A percentile compares a stretch with the other conserved stretches of the same genome.
Evolutionary conservation across 2,888 invertebrate species (phyloP).

Genomic region (Oscheius myriophilus): DNA sequence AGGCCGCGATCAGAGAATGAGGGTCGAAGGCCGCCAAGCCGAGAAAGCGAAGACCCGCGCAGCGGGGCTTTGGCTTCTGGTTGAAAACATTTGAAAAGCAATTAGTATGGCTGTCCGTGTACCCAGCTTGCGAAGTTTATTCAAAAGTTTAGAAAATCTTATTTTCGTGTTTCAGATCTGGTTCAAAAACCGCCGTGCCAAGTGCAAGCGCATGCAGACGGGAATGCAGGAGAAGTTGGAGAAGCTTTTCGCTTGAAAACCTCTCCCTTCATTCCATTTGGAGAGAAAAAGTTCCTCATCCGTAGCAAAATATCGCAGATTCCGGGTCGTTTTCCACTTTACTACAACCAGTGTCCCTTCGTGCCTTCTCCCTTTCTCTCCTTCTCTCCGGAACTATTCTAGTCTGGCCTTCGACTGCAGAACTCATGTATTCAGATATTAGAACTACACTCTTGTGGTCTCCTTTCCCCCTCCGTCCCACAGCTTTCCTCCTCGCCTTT

Average conservation of each 20-base stretch:
- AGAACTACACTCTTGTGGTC: too few relatives aligned
- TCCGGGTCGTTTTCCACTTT: constrained; percentile 12
- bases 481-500: too few relatives aligned
- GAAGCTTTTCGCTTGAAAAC: constrained; percentile 32
- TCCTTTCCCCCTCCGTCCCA: too few relatives aligned
- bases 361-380: constrained; percentile 12
- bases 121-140: too few relatives aligned
- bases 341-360: constrained; percentile 10
- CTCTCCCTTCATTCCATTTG: neutral
- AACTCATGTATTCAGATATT: too few relatives aligned
- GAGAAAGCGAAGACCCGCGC: too few relatives aligned
- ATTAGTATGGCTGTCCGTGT: too few relatives aligned
- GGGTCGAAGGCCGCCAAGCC: too few relatives aligned
- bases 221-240: constrained; percentile 44
- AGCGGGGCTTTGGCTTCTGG: too few relatives aligned
- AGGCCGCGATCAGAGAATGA: too few relatives aligned
- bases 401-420: neutral
- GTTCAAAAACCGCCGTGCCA: constrained; percentile 92
- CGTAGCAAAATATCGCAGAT: constrained; percentile 24
- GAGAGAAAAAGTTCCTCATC: neutral
- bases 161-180: constrained; percentile 74
- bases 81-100: too few relatives aligned
- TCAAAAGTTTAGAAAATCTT: too few relatives aligned
- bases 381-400: constrained; percentile 12
- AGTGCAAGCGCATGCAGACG: constrained; percentile 85